Evolutionary conservation across 2,888 invertebrate genomes (phyloP), one percentile per base, ranked within the genome.

Genomic region (Fragum whitleyi): DNA sequence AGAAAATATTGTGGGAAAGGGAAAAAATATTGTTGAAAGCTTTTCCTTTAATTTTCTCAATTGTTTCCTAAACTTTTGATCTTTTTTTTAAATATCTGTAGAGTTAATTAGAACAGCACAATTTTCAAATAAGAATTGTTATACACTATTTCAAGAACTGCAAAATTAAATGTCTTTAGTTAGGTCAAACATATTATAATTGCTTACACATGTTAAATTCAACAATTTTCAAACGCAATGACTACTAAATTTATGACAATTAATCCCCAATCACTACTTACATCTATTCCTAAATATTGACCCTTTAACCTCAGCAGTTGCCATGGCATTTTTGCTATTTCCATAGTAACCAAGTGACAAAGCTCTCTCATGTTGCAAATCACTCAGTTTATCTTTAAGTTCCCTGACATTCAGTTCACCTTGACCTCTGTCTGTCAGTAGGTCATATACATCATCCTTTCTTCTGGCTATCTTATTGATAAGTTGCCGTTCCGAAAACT

Each of bases 401-500:
- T 65, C 65, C 21, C 19, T 32, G 23, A 65, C 26, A 42, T 65
- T 42, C 23, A 65, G 26, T 14, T 26, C 26, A 42, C 36, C 21
- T 23, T 65, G 65, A 65, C 29, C 42, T 65, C 36, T 65, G 19
- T 65, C 65, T 5, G 65, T 65, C 1, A 85, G 62, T 42, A 85
- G 51, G 29, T 85, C 77, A 69, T 79, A 85, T n/a, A 85, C 81
- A 77, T 79, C 85, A 72, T 85, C 79, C 19, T 71, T 74, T 19
- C 73, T 72, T 26, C 19, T 21, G 2, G 65, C 21, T n/a, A 65
- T 65, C 42, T 39, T 65, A 11, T 65, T 65, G 1, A 65, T 65
- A 6, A 65, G 65, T n/a, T 42, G 42, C 32, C 65, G 42, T 65
- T 65, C 65, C 5, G 65, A 65, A 21, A 42, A 65, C 23, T 65